phyloP scores from a whole-genome alignment of 2,888 invertebrate species.

The Ennomos fuscantarius region DNA sequence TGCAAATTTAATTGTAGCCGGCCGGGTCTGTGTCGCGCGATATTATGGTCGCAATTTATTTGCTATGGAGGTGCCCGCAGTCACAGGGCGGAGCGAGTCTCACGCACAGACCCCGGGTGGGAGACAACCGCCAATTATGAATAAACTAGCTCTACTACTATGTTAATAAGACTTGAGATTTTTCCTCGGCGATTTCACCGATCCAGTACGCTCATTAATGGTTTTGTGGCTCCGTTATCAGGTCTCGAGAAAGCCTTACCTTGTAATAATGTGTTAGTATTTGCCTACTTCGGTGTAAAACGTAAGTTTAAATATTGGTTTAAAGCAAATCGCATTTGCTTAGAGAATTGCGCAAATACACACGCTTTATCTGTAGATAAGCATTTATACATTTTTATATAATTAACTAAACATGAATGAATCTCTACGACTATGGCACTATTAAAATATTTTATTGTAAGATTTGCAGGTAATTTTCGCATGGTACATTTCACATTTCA shows the following conservation, averaged over 20 bases:
- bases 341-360: background rate
- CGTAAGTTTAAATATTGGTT: conserved; percentile 19
- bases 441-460: no score
- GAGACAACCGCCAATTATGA: conserved; percentile 79
- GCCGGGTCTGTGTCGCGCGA: conserved; percentile 63
- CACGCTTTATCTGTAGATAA: conserved; percentile 7
- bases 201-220: conserved; percentile 74
- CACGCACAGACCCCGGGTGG: conserved; percentile 62
- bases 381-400: background rate
- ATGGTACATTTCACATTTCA: conserved; percentile 24
- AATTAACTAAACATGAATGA: no score
- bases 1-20: conserved; percentile 80
- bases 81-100: conserved; percentile 59
- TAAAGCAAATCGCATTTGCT: conserved; percentile 16
- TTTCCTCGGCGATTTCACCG: conserved; percentile 80
- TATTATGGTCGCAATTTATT: conserved; percentile 77
- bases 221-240: conserved; percentile 75
- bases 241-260: conserved; percentile 66
- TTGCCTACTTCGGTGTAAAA: conserved; percentile 28
- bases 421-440: no score
- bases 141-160: conserved; percentile 81
- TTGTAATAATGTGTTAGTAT: conserved; percentile 37
- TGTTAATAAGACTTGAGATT: conserved; percentile 80
- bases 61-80: conserved; percentile 54
- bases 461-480: no score